Percentiles rank a stretch among this genome's conserved stretches.
Conservation (phyloP, 2,888 invertebrate genomes). For the Cryptocheilus praepositus region DNA sequence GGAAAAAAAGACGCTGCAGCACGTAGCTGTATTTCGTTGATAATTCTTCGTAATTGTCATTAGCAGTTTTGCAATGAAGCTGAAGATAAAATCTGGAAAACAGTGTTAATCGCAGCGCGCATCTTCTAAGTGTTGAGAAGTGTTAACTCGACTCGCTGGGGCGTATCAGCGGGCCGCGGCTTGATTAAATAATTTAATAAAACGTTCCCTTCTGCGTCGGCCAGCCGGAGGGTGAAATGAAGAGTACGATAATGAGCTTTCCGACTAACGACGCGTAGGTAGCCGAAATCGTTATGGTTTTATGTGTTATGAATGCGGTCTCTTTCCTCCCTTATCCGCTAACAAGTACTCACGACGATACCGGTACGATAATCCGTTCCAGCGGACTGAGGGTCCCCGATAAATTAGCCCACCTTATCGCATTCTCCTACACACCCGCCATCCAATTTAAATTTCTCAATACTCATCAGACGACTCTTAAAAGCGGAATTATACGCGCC, state of each 20-base stretch:
- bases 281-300: not conserved
- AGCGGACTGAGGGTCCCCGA: no score
- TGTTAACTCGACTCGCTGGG: no score
- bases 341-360: no score
- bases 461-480: not conserved
- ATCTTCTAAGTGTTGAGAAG: no score
- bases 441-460: not conserved
- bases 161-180: not conserved
- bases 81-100: no score
- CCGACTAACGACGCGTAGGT: not conserved
- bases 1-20: no score
- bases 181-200: constrained; percentile 15
- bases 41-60: no score
- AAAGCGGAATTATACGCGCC: no score
- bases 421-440: not conserved
- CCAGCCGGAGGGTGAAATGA: constrained; percentile 9
- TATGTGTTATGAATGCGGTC: not conserved
- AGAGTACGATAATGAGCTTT: constrained; percentile 20
- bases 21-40: no score
- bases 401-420: not conserved
- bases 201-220: constrained; percentile 5
- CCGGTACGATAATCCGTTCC: no score
- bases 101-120: not conserved
- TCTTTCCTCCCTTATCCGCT: not conserved
- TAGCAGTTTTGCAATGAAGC: no score